Evolutionary conservation across 2,888 invertebrate genomes (phyloP).

Genomic region (Galeruca laticollis): DNA sequence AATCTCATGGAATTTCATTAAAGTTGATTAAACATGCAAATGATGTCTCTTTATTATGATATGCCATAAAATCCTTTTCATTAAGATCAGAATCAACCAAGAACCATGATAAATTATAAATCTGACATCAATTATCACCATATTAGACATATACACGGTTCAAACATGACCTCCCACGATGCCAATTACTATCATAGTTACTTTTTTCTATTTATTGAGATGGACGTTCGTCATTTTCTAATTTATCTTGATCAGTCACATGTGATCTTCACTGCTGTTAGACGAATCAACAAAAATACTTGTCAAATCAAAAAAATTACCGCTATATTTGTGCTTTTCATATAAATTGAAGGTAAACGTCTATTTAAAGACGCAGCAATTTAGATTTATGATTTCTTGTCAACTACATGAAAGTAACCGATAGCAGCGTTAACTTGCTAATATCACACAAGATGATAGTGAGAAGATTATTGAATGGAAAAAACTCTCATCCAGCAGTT

Average conservation of each 20-base stretch:
- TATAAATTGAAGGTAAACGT: background rate
- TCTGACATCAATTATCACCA: slow-evolving; percentile 36
- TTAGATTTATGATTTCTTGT: background rate
- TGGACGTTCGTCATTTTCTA: background rate
- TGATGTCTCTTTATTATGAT: background rate
- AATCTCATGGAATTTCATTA: too few species aligned
- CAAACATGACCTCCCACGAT: slow-evolving; percentile 52
- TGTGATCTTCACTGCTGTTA: background rate
- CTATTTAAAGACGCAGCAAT: background rate
- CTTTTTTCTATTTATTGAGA: slow-evolving; percentile 4
- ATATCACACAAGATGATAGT: too few species aligned
- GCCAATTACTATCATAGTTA: slow-evolving; percentile 44
- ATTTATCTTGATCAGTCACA: background rate
- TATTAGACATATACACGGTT: slow-evolving; percentile 34
- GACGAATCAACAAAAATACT: background rate
- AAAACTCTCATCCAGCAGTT: too few species aligned
- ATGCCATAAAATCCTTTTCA: slow-evolving; percentile 2
- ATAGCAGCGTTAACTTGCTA: too few species aligned
- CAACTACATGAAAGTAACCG: background rate
- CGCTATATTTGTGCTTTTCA: background rate
- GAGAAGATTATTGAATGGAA: too few species aligned
- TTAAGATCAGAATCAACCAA: slow-evolving; percentile 13
- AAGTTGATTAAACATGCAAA: slow-evolving; percentile 2
- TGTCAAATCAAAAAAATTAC: background rate
- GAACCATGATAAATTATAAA: slow-evolving; percentile 18